Conservation (phyloP, 2,113 vertebrate genomes). For the Nesoenas mayeri region DNA sequence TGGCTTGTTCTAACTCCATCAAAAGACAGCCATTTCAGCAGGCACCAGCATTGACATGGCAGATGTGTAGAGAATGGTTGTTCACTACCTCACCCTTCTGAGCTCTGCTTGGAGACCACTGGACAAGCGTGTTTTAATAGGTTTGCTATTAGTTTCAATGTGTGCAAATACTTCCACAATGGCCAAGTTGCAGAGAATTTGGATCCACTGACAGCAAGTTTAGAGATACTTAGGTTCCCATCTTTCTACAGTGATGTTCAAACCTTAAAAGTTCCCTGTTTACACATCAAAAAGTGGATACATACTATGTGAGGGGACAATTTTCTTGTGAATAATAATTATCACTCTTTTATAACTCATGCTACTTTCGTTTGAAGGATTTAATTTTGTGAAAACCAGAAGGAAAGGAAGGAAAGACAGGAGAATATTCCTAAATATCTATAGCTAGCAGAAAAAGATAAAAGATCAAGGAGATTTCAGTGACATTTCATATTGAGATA, state of each 20-base stretch:
- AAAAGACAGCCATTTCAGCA: neutral
- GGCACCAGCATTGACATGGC: rapidly evolving
- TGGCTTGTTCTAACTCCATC: neutral
- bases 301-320: neutral
- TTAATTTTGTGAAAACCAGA: neutral
- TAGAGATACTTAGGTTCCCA: neutral
- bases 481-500: neutral
- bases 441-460: neutral
- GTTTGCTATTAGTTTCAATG: neutral
- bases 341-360: neutral
- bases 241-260: neutral
- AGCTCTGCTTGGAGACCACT: neutral
- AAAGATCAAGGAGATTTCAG: neutral
- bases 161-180: neutral
- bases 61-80: rapidly evolving
- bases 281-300: neutral
- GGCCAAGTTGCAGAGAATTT: neutral
- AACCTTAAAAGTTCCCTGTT: neutral
- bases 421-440: neutral
- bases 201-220: neutral
- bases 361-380: neutral
- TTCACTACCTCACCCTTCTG: neutral
- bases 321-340: neutral
- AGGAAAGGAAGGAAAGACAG: neutral
- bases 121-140: neutral